Evolutionary conservation across 30 jellyfish, hydroid and myxozoan species (phyloP).

Genomic region (Aurelia aurita complex sp. Pacific): DNA sequence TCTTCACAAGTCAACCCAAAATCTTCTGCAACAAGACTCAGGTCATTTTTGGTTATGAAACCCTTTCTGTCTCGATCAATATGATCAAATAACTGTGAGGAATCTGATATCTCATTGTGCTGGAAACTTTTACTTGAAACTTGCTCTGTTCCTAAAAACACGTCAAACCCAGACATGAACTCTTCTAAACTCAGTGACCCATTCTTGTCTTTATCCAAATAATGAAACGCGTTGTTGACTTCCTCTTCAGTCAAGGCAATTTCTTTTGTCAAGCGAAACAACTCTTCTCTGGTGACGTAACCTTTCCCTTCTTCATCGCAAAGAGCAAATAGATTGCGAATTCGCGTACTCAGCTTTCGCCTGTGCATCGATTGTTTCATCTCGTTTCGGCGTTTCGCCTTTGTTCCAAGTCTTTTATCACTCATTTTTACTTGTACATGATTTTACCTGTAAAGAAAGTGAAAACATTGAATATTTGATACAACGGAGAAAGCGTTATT

Average conservation of each 20-base stretch:
- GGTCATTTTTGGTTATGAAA: slow-evolving; percentile 69
- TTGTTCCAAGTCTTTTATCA: slow-evolving; percentile 17
- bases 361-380: slow-evolving; percentile 40
- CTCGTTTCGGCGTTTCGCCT: slow-evolving; percentile 18
- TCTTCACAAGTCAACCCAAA: slow-evolving; percentile 48
- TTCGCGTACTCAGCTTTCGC: slow-evolving; percentile 36
- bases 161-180: slow-evolving; percentile 80
- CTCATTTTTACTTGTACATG: slow-evolving; percentile 11
- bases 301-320: slow-evolving; percentile 83
- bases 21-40: slow-evolving; percentile 49
- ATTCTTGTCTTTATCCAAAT: slow-evolving; percentile 80
- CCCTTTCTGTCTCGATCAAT: slow-evolving; percentile 82
- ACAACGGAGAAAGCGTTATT: too few species aligned
- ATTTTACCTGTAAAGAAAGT: too few species aligned
- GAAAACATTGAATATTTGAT: too few species aligned
- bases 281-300: slow-evolving; percentile 75
- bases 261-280: slow-evolving; percentile 66
- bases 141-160: slow-evolving; percentile 78
- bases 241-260: slow-evolving; percentile 78
- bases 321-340: slow-evolving; percentile 51
- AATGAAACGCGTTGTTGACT: slow-evolving; percentile 80
- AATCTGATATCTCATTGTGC: slow-evolving; percentile 47
- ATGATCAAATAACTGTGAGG: slow-evolving; percentile 74
- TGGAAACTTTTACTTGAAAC: slow-evolving; percentile 61
- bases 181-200: slow-evolving; percentile 82